A percentile compares a stretch with the other conserved stretches of the same genome.
phyloP scores from a whole-genome alignment of 1,140 invertebrate species.

The Eufriesea mexicana region DNA sequence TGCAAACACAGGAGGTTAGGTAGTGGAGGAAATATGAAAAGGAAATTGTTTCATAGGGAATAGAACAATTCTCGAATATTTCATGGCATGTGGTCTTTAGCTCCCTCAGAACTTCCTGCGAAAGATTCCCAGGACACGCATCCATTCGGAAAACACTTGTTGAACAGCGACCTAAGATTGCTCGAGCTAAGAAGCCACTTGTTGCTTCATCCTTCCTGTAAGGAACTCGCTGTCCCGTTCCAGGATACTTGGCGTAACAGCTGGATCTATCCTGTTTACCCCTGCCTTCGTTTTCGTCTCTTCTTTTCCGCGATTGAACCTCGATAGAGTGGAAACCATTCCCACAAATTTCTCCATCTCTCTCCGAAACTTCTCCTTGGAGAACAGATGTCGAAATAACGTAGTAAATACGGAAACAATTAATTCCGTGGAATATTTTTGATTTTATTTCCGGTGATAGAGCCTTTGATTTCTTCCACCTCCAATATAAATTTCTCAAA shows the following conservation, averaged over 20 bases:
- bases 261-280: constrained; percentile 27
- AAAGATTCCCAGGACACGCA: constrained; percentile 42
- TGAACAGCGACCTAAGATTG: constrained; percentile 79
- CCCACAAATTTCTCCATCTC: not conserved
- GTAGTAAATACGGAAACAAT: too few species aligned
- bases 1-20: too few species aligned
- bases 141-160: constrained; percentile 77
- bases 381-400: too few species aligned
- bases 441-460: too few species aligned
- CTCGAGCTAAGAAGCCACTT: constrained; percentile 81
- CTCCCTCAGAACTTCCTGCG: constrained; percentile 30
- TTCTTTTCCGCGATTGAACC: not conserved
- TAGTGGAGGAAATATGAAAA: too few species aligned
- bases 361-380: too few species aligned
- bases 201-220: constrained; percentile 75
- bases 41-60: not conserved
- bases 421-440: too few species aligned
- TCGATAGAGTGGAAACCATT: not conserved
- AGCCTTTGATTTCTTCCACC: too few species aligned
- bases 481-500: too few species aligned
- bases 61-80: not conserved
- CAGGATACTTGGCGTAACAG: constrained; percentile 58
- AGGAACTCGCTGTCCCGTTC: constrained; percentile 65
- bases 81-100: not conserved
- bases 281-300: not conserved